Evolutionary conservation across 2,797 vertebrate genomes (phyloP), one percentile per base, ranked within the genome.

Genomic region (Sebastes goodei): DNA sequence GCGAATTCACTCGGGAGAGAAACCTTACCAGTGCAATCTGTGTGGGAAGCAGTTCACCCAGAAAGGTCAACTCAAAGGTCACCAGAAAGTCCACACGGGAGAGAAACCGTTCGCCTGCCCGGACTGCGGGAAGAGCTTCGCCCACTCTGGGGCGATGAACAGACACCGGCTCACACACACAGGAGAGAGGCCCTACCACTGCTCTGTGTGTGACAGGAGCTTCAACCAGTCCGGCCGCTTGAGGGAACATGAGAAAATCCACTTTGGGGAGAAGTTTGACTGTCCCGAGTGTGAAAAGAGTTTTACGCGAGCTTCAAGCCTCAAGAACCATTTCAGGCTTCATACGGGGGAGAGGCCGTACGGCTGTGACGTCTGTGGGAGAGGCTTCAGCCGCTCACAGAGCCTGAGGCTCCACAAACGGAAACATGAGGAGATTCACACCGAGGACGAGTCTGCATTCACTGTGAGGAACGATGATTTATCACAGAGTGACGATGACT

Each of bases 1-100:
- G 94, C 86, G 94, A 7, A 95, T 95, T 86, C 97, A 98, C 92
- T 97, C 97, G 5, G 97, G 97, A 67, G 97, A 98, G 92, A 98
- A 97, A 89, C 97, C 97, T 15, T 98, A 96, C 86, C 96, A 97
- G 74, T 98, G 96, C 93, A 29, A 49, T 12, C 38, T 94, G 32
- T 95, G 94, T 0, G 93, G 92, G 20, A 95, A 95, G 80, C 93
- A 94, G 90, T 95, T 95, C 80, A 94, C 94, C 20, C 94, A 95
- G 84, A 94, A 93, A 62, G 93, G 94, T 55, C 93, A 95, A 61
- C 94, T 95, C 23, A 95, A 94, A 71, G 94, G 93, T 70, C 94
- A 95, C 80, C 93, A 87, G 71, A 95, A 94, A 42, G 92, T 95
- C 55, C 94, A 95, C 91, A 95, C 93, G 0, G 94, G 93, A 2